phyloP scores from a whole-genome alignment of 2,888 invertebrate species.

The Cyclophora punctaria region DNA sequence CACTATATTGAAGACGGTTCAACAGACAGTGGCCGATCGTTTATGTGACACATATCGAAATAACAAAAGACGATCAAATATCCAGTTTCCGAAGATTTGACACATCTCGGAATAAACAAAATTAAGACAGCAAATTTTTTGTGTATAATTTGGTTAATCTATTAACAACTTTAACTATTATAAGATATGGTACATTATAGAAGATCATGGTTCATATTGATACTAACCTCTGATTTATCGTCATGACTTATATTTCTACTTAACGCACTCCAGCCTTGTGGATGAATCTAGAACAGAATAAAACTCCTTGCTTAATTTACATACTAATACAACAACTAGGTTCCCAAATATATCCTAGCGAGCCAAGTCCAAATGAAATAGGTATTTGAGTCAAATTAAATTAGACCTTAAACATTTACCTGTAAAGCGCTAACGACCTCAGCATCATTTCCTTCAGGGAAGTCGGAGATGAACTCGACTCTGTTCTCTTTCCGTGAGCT shows the following conservation, averaged over 20 bases:
- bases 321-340: not conserved
- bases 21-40: too few relatives aligned
- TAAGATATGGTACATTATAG: too few relatives aligned
- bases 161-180: too few relatives aligned
- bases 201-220: too few relatives aligned
- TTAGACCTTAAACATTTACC: slow-evolving; percentile 38
- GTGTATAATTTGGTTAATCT: not conserved
- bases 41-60: too few relatives aligned
- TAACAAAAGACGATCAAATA: too few relatives aligned
- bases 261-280: slow-evolving; percentile 91
- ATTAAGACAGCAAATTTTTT: not conserved
- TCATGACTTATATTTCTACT: slow-evolving; percentile 91
- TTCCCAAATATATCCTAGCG: too few relatives aligned
- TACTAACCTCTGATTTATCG: slow-evolving; percentile 86
- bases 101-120: not conserved
- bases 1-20: not conserved
- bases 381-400: too few relatives aligned
- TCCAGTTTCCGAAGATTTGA: too few relatives aligned
- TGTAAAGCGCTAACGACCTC: slow-evolving; percentile 93
- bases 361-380: too few relatives aligned
- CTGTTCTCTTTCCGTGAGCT: slow-evolving; percentile 83
- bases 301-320: too few relatives aligned
- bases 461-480: slow-evolving; percentile 93
- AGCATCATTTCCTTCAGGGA: slow-evolving; percentile 89
- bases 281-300: slow-evolving; percentile 80